Conservation (phyloP, 2,888 invertebrate genomes). For the Xylota sylvarum region DNA sequence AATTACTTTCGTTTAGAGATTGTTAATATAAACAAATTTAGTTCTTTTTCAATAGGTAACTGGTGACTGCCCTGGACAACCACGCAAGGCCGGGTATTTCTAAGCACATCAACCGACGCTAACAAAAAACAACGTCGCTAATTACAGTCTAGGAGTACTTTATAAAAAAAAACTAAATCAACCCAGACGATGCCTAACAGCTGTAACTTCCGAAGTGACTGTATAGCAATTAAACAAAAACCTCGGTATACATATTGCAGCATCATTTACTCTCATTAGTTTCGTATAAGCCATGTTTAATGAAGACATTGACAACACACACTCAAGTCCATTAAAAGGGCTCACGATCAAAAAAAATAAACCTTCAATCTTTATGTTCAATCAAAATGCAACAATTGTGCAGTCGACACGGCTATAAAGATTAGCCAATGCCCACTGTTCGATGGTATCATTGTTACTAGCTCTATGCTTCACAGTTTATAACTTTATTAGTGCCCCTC, state of each 20-base stretch:
- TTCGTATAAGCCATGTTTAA: not conserved
- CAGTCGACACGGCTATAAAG: conserved; percentile 17
- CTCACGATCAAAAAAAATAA: conserved; percentile 25
- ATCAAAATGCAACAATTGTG: conserved; percentile 38
- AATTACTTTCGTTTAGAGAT: too few species aligned
- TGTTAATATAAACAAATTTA: too few species aligned
- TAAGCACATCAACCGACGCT: not conserved
- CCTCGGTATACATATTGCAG: not conserved
- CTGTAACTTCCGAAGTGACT: not conserved
- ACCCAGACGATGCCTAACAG: not conserved
- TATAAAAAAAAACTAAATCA: not conserved
- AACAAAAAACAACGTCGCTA: not conserved
- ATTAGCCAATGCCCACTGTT: conserved; percentile 22
- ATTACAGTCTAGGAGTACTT: not conserved
- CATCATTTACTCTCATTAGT: not conserved
- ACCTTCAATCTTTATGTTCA: conserved; percentile 34
- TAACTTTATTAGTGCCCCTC: conserved; percentile 10
- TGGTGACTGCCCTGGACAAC: too few species aligned
- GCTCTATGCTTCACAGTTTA: conserved; percentile 32
- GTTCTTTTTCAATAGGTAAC: too few species aligned
- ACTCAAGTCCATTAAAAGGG: conserved; percentile 1
- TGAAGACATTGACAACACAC: conserved; percentile 23
- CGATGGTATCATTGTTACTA: conserved; percentile 2
- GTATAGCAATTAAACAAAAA: not conserved
- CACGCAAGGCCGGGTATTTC: not conserved